Percentiles rank a stretch among this genome's conserved stretches.
phyloP scores from a whole-genome alignment of 2,888 invertebrate genomes.

The Rhopalosiphum nymphaeae region DNA sequence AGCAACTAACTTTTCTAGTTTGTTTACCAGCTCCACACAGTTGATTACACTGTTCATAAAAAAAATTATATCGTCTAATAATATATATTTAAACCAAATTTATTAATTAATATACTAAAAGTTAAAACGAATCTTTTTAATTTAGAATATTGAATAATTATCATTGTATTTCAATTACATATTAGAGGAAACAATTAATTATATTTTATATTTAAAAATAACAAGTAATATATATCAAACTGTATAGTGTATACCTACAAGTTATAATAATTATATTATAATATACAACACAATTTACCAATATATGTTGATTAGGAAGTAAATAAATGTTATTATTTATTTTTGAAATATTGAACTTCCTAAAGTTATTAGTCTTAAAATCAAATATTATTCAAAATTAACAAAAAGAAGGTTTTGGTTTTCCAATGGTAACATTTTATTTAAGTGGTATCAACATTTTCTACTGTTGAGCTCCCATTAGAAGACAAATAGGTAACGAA shows the following conservation, averaged over 20 bases:
- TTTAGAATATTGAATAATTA: not conserved
- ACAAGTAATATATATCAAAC: not conserved
- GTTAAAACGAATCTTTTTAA: not conserved
- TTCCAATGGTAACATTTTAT: not conserved
- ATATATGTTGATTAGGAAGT: not conserved
- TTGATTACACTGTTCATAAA: slow-evolving; percentile 80
- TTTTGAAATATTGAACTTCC: not conserved
- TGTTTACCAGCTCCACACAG: slow-evolving; percentile 92
- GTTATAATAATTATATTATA: not conserved
- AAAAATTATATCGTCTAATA: not conserved
- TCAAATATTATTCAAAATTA: not conserved
- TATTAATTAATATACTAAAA: not conserved
- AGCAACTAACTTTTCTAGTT: slow-evolving; percentile 85
- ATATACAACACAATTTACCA: not conserved
- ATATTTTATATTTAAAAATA: not conserved
- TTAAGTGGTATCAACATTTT: not conserved
- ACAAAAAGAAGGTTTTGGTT: not conserved
- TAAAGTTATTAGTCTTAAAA: not conserved
- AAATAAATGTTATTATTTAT: not conserved
- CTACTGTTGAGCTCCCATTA: not conserved
- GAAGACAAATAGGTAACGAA: not conserved
- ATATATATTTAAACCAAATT: not conserved
- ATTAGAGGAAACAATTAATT: not conserved
- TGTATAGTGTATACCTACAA: too few relatives aligned
- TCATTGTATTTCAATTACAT: not conserved